Conservation (phyloP, 2,797 vertebrate genomes). For the Simalia tracyae region DNA sequence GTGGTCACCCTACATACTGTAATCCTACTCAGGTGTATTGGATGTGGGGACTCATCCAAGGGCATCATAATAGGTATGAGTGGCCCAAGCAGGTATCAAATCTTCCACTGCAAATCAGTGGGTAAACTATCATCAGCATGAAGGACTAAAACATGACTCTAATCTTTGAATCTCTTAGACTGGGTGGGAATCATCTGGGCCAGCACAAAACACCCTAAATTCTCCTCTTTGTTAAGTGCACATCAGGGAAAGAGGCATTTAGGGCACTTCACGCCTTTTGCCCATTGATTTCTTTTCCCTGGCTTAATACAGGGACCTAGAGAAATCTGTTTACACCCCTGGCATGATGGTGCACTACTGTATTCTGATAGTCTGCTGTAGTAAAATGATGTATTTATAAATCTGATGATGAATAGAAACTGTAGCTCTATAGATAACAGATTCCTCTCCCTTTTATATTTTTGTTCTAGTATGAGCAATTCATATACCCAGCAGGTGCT, state of each 20-base stretch:
- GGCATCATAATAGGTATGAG: background rate
- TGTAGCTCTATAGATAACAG: background rate
- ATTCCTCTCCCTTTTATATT: background rate
- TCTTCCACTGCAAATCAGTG: too few relatives aligned
- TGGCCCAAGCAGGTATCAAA: too few relatives aligned
- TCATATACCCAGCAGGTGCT: background rate
- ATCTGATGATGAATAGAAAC: too few relatives aligned
- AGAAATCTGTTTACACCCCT: background rate
- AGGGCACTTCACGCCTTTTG: background rate
- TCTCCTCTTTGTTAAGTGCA: background rate
- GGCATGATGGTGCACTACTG: background rate
- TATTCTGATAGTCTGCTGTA: background rate
- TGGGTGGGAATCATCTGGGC: background rate
- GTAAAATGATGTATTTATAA: too few relatives aligned
- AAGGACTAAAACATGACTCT: background rate
- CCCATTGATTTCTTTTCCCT: background rate
- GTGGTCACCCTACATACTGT: background rate
- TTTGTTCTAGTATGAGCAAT: background rate
- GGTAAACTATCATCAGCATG: too few relatives aligned
- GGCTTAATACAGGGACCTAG: background rate
- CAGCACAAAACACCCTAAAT: background rate
- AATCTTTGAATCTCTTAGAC: background rate
- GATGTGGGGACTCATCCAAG: background rate
- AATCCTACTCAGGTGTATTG: background rate
- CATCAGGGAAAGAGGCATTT: background rate